Base-by-base conservation (phyloP, 2,888 invertebrate species). In the Polydrusus cervinus region DNA sequence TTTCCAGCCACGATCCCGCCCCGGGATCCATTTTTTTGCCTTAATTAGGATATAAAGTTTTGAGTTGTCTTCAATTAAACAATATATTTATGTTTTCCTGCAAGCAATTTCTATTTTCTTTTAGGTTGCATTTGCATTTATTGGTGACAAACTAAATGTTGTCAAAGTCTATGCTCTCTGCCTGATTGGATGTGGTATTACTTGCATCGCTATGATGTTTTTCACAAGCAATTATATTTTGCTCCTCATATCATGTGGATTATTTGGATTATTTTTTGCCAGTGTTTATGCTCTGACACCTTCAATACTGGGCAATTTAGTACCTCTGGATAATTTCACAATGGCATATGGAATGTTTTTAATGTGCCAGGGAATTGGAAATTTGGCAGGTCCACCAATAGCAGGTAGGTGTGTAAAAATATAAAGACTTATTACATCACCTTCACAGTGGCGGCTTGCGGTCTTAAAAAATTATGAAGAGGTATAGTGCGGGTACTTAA, bases 241-340 rank as follows among this genome's bases (percentile, higher is more conserved):
- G 38, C 81, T 90, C 57, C 81, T 86, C 13, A 72, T 84, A 1
- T 83, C 84, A 13, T 86, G 88, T 53, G 91, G 92, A 0, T 88
- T 93, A 0, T 98, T 97, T 87, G 98, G 98, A 11, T 90, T 97
- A 78, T 94, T 95, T 79, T 96, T 97, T 85, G 96, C 96, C 62
- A 97, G 96, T 80, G 96, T 94, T 75, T 97, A 96, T 86, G 94
- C 96, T 0, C 94, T 97, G 80, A 97, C 97, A 0, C 96, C 97
- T 0, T 94, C 96, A 82, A 92, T 98, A 81, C 88, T 97, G 79
- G 96, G 97, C 55, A 93, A 95, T 83, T 88, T 97, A 82, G 94
- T 97, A 43, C 95, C 97, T 6, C 87, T 98, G 84, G 96, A 97
- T 84, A 92, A 95, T 80, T 97, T 98, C 85, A 97, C 97, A 6